Base-by-base conservation (phyloP, 2,888 invertebrate species). In the Scrobipalpa atriplicella region DNA sequence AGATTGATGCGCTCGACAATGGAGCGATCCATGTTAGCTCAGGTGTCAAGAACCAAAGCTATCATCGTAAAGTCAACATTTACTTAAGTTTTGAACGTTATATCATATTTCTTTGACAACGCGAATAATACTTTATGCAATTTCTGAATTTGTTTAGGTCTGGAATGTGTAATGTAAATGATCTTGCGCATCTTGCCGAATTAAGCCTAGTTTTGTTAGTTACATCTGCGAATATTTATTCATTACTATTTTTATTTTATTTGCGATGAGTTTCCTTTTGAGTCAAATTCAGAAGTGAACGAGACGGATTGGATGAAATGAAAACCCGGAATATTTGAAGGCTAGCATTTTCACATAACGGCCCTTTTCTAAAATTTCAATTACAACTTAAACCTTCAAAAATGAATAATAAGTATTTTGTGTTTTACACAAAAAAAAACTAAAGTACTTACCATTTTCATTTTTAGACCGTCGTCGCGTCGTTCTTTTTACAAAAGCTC, bases 101-200 rank as follows among this genome's bases (percentile, higher is more conserved):
- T 84, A 87, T 90, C 84, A 87, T 87, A 87, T 90, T 89, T 89
- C 89, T 84, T 80, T 74, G 38, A 51, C 43, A 47, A 29, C 19
- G 83, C 83, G 82, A 83, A 85, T 83, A 82, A 81, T 77, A 79
- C 81, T 76, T 89, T 89, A 84, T 86, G 85, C 88, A 89, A 89
- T 72, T 70, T 69, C 19, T 67, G 56, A 70, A 86, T 90, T 90
- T 89, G 78, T 75, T 87, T 88, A 90, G 90, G 90, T 85, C 76
- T 61, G 36, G 51, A 29, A 47, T 61, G 63, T 56, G 61, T 54
- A 58, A n/a, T 6, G 21, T 56, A 21, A 62, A 21, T 16, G 39
- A 36, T 29, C 16, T 16, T 39, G 39, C 39, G 39, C 61, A 19
- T 61, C 18, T 38, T 63, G 47, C 21, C 36, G 29, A 51, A 43